Base-by-base conservation (phyloP, 1,140 invertebrate species). In the Macrotrachela quadricornifera region DNA sequence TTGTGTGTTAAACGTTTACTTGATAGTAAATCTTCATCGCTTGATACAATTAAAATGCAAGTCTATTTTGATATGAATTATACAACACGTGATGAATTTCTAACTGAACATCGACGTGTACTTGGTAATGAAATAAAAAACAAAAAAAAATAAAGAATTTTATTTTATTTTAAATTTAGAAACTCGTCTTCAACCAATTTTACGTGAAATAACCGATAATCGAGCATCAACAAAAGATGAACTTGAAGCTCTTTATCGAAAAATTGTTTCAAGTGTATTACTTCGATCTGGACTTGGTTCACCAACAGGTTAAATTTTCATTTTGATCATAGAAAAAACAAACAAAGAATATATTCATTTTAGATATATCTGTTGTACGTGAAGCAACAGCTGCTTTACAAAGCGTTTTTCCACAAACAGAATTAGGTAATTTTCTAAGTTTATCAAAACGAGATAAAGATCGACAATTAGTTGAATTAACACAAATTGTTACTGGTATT, bases 331-430 rank as follows among this genome's bases (percentile, higher is more conserved):
- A 13, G 12, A 49, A 18, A 52, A 17, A 44, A 10, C 53, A 18
- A 40, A 18, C 6, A 30, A 8, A 30, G 21, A 30, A 30, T 30
- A 30, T 30, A 4, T 30, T 30, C 21, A 4, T 30, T 30, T 30
- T 30, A 30, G 21, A 30, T 30, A 30, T 30, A 4, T 30, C 21
- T 6, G 12, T 51, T 47, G 49, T 46, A 40, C 12, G 18, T 55
- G 6, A 55, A 52, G 13, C 58, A 52, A 21, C 59, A 69, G 72
- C 76, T 40, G 79, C 80, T 0, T 62, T 82, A 14, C 78, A 80
- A 60, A 82, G 80, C 63, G 75, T 83, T 10, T 79, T 81, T 60
- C 75, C 77, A 8, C 70, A 76, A 48, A 74, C 76, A 1, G 81
- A 83, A 59, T 61, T 82, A 13, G 72, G 72, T 44, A 68, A 74